phyloP scores from a whole-genome alignment of 2,113 vertebrate genomes.

The Catharus minimus region DNA sequence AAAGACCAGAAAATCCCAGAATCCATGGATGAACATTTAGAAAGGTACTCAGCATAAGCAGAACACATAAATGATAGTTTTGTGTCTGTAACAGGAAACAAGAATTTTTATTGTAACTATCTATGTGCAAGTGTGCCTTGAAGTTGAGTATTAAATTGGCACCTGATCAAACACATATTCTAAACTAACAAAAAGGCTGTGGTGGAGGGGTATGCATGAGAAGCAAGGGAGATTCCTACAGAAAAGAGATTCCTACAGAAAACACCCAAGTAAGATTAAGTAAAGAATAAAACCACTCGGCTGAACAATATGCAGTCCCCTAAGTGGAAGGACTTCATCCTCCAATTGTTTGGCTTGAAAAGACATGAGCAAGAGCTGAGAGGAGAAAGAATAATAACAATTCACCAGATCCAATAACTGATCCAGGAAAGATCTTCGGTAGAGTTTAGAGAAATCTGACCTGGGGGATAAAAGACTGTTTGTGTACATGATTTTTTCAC shows the following conservation, averaged over 20 bases:
- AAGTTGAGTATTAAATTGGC: neutral
- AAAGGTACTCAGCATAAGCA: neutral
- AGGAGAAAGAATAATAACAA: neutral
- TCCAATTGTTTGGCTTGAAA: rapidly evolving
- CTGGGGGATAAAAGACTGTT: neutral
- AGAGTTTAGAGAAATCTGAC: neutral
- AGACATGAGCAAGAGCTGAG: neutral
- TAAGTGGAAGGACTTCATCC: neutral
- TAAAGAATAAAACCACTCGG: neutral
- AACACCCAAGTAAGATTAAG: neutral
- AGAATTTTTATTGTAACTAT: neutral
- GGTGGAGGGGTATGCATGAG: neutral
- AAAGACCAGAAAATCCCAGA: neutral
- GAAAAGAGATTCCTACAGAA: neutral
- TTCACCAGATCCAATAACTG: neutral
- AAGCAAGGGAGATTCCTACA: neutral
- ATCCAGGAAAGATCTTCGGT: neutral
- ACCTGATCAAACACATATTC: neutral
- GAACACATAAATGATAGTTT: neutral
- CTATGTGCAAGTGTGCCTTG: neutral
- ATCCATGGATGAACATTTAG: neutral
- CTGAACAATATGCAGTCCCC: neutral
- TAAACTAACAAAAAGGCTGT: neutral
- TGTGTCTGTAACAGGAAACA: neutral
- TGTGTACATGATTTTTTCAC: neutral